phyloP scores from a whole-genome alignment of 2,113 vertebrate species.

The Lipotes vexillifer region DNA sequence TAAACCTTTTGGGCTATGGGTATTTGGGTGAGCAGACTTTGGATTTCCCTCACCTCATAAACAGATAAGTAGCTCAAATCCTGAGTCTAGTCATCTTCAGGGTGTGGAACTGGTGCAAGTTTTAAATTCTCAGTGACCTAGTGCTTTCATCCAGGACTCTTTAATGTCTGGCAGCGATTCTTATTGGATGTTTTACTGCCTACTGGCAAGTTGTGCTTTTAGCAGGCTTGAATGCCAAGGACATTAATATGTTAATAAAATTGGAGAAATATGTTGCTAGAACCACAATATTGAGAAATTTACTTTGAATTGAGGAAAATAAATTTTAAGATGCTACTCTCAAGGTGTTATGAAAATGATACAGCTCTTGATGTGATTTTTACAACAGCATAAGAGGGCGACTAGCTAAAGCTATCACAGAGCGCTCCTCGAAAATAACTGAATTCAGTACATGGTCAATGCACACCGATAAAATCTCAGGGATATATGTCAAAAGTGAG shows the following conservation, averaged over 20 bases:
- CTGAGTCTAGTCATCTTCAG: neutral
- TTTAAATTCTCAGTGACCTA: neutral
- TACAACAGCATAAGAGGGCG: neutral
- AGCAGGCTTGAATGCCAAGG: neutral
- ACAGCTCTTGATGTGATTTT: conserved; percentile 32
- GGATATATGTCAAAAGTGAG: neutral
- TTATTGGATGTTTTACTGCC: neutral
- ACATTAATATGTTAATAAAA: conserved; percentile 26
- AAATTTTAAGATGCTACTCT: conserved; percentile 44
- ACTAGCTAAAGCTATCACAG: conserved; percentile 21
- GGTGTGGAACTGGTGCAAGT: neutral
- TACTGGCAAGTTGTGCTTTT: neutral
- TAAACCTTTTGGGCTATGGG: neutral
- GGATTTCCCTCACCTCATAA: neutral
- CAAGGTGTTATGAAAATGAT: conserved; percentile 37
- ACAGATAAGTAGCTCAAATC: neutral
- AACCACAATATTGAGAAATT: conserved; percentile 35
- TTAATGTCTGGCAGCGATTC: neutral
- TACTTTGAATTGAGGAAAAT: conserved; percentile 37
- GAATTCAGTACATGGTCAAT: neutral
- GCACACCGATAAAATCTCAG: neutral
- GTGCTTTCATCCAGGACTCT: neutral
- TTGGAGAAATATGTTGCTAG: neutral
- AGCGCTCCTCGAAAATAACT: neutral
- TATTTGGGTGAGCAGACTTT: neutral